Percentiles rank a stretch among this genome's conserved stretches.
Conservation (phyloP, 2,888 invertebrate genomes). For the Cremastinae sp. region DNA sequence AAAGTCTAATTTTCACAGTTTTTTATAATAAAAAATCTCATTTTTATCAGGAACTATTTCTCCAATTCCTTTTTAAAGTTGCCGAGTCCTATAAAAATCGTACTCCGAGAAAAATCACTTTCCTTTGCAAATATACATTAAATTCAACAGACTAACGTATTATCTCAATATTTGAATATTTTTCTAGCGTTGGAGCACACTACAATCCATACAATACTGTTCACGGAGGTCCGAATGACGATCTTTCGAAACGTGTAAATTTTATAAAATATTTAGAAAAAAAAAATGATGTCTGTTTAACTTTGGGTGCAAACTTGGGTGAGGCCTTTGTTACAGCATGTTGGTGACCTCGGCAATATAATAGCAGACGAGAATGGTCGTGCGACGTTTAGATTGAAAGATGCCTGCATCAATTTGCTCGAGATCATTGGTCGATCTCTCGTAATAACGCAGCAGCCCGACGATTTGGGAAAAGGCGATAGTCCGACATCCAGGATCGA, state of each 20-base stretch:
- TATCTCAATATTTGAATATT: constrained; percentile 46
- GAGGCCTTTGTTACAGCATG: constrained; percentile 81
- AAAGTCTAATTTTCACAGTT: too few relatives aligned
- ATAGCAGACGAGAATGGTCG: constrained; percentile 84
- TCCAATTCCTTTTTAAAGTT: too few relatives aligned
- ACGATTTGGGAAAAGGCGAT: constrained; percentile 84
- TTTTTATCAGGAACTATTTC: too few relatives aligned
- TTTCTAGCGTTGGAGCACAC: constrained; percentile 83
- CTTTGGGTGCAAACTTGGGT: too few relatives aligned
- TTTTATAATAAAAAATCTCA: too few relatives aligned
- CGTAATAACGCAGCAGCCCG: constrained; percentile 85
- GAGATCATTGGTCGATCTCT: constrained; percentile 90
- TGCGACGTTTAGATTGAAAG: constrained; percentile 85
- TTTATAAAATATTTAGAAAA: constrained; percentile 47
- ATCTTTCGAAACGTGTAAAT: constrained; percentile 78
- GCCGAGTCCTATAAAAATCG: too few relatives aligned
- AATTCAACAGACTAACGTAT: too few relatives aligned
- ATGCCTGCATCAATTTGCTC: constrained; percentile 84
- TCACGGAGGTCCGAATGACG: constrained; percentile 82
- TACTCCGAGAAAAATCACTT: too few relatives aligned
- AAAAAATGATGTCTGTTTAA: too few relatives aligned
- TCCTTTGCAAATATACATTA: too few relatives aligned
- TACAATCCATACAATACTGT: constrained; percentile 82
- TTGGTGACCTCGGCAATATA: constrained; percentile 87
- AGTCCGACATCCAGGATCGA: constrained; percentile 82